These are phyloP conservation scores for Rattus norvegicus DNA, from an alignment of 2,113 vertebrate genomes.

Conservation along the genomic window DNA sequence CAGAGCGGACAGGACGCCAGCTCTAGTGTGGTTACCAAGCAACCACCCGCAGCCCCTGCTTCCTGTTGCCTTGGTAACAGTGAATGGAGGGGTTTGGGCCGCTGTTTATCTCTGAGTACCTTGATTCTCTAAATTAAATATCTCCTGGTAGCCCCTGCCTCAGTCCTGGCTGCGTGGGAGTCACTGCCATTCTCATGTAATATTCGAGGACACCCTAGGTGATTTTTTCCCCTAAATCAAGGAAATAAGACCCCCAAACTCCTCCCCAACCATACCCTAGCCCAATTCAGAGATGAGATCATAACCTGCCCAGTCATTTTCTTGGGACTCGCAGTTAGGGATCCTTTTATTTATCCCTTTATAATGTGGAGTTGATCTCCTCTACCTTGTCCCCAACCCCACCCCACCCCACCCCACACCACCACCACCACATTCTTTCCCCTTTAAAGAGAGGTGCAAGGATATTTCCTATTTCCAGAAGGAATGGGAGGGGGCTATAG, in stretches of 20 bases:
- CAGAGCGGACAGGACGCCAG: not conserved
- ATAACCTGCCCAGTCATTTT: not conserved
- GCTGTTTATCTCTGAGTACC: slow-evolving; percentile 31
- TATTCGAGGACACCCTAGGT: not conserved
- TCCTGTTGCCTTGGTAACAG: slow-evolving; percentile 71
- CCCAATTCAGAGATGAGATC: not conserved
- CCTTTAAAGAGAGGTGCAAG: not conserved
- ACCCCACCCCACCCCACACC: too few species aligned
- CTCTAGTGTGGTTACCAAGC: slow-evolving; percentile 67
- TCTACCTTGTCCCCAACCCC: too few species aligned
- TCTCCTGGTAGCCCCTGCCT: not conserved
- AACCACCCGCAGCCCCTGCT: slow-evolving; percentile 59
- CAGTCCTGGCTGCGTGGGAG: not conserved
- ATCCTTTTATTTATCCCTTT: not conserved
- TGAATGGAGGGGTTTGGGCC: slow-evolving; percentile 38
- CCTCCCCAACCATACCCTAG: not conserved
- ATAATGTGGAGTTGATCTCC: not conserved
- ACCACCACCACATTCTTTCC: not conserved
- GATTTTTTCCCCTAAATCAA: not conserved
- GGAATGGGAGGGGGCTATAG: too few species aligned
- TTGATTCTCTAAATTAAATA: slow-evolving; percentile 54
- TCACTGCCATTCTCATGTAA: not conserved
- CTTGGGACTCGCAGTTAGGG: not conserved
- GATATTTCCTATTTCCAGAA: not conserved
- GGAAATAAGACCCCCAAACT: not conserved